These are phyloP conservation scores for Esperia sulphurella DNA, from an alignment of 2,888 invertebrate species.

Conservation along the genomic window DNA sequence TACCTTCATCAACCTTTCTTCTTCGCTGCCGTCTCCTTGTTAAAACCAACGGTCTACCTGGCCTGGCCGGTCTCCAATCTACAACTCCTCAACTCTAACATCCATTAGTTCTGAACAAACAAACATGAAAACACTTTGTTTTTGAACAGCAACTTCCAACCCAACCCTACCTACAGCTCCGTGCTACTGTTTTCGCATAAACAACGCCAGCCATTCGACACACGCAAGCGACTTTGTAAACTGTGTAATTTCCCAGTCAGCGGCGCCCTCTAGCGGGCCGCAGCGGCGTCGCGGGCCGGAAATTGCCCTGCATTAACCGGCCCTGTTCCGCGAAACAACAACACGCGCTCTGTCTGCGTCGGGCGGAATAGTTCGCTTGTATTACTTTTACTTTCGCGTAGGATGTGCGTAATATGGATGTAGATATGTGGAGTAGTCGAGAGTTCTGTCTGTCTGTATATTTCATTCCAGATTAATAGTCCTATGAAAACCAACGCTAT, in stretches of 20 bases:
- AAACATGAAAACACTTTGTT: too few species aligned
- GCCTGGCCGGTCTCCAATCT: too few species aligned
- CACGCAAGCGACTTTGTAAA: background rate
- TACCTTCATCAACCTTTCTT: too few species aligned
- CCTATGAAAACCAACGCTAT: too few species aligned
- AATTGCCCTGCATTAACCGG: background rate
- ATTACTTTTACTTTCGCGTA: slow-evolving; percentile 10
- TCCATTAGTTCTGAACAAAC: too few species aligned
- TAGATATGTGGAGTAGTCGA: background rate
- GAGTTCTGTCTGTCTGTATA: too few species aligned
- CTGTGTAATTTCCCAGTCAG: background rate
- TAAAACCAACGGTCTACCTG: too few species aligned
- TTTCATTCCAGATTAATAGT: too few species aligned
- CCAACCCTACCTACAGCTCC: background rate
- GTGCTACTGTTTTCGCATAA: background rate
- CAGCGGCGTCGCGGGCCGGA: background rate
- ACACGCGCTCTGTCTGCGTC: background rate
- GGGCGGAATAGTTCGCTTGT: background rate
- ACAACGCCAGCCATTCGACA: background rate
- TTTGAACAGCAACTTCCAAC: too few species aligned
- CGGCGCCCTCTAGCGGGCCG: background rate
- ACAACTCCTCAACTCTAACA: too few species aligned
- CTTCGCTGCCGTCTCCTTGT: too few species aligned
- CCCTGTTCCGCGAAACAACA: slow-evolving; percentile 2
- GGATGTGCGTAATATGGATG: background rate